Evolutionary conservation across 2,888 invertebrate species (phyloP).

Genomic region (Epirrhoe tristata): DNA sequence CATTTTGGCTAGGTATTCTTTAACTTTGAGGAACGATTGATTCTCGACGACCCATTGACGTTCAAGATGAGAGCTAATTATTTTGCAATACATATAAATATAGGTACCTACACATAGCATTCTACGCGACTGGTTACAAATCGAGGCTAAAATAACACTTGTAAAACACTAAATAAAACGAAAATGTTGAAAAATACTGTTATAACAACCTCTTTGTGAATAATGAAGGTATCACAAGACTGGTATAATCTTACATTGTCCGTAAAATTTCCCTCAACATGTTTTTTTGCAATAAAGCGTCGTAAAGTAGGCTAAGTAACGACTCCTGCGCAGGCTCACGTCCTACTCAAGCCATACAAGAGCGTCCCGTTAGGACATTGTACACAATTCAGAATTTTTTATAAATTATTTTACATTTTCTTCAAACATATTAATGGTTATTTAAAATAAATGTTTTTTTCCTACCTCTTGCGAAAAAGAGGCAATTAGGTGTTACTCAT

Average conservation of each 20-base stretch:
- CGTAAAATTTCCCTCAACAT: conserved; percentile 25
- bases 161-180: not conserved
- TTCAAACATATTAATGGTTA: not conserved
- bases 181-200: not conserved
- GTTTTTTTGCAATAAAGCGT: conserved; percentile 33
- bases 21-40: too few relatives aligned
- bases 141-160: not conserved
- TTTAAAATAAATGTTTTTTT: not conserved
- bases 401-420: not conserved
- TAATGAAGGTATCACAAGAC: conserved; percentile 20
- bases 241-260: conserved; percentile 28
- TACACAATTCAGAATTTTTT: conserved; percentile 6
- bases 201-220: conserved; percentile 9
- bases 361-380: conserved; percentile 55
- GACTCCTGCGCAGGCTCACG: conserved; percentile 53
- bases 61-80: too few relatives aligned
- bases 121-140: too few relatives aligned
- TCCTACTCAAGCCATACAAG: conserved; percentile 60
- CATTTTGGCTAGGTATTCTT: too few relatives aligned
- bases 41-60: too few relatives aligned
- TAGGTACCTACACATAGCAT: too few relatives aligned
- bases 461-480: not conserved
- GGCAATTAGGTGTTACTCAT: too few relatives aligned
- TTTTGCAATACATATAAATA: too few relatives aligned
- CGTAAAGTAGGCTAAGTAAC: conserved; percentile 55